Evolutionary conservation across 2,888 invertebrate species (phyloP), one percentile per base, ranked within the genome.

Genomic region (Drosophila flavopinicola): DNA sequence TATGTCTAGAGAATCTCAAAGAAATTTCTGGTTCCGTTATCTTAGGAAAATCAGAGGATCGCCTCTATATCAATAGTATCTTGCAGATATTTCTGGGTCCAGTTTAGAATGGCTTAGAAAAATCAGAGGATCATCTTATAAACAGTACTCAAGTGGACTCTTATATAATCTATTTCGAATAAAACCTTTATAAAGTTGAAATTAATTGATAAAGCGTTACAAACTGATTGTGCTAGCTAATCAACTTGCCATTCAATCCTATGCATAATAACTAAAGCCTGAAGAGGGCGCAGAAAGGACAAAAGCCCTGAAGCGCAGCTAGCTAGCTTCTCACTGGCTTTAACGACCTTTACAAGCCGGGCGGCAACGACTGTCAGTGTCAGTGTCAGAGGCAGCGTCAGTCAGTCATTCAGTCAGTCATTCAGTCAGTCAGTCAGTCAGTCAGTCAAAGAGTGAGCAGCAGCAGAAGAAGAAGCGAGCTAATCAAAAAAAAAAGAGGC

Each of bases 321-420:
- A 27, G 27, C 65, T 53, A 45, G 29, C 58, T 47, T 58, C 60
- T 41, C 70, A 59, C 23, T 66, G 75, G 77, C 82, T 77, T 85
- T 79, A 87, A 85, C 78, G 87, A 88, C 88, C 78, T 86, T 79
- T 87, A 75, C 76, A 69, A 68, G 76, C 75, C 64, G 66, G 52
- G 63, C 60, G 58, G 39, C 74, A 53, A 38, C 35, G 54, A 29
- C 60, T 56, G 66, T 57, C 57, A 57, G 39, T 39, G 25, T 44
- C 69, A 60, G 57, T 57, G 63, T 66, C 59, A 66, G 60, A 47
- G 61, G 64, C 65, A 20, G 23, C 5, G 20, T 20, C 20, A 35
- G 5, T n/a, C n/a, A n/a, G n/a, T n/a, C n/a, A n/a, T n/a, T n/a
- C n/a, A n/a, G n/a, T n/a, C n/a, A 2, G 13, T 32, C 30, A 42